These are phyloP conservation scores for Anodontia alba DNA, from an alignment of 2,888 invertebrate species.

Conservation along the genomic window DNA sequence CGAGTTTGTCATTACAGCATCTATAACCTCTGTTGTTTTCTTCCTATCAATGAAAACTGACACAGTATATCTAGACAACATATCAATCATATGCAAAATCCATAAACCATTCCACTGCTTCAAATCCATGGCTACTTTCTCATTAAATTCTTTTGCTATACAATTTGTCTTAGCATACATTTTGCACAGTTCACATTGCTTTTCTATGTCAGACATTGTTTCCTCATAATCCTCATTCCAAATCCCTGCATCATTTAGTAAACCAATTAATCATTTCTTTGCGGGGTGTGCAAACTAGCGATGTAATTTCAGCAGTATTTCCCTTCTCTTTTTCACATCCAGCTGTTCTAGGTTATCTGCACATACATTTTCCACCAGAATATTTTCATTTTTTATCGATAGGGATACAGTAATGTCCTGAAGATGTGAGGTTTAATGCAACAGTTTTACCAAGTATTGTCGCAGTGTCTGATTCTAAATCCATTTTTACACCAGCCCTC, in stretches of 20 bases:
- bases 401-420: conserved; percentile 34
- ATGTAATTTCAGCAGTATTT: background rate
- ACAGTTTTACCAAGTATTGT: conserved; percentile 28
- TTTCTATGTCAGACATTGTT: background rate
- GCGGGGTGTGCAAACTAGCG: background rate
- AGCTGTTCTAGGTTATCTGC: background rate
- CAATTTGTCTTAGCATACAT: background rate
- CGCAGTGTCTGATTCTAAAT: conserved; percentile 31
- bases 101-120: background rate
- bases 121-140: background rate
- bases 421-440: conserved; percentile 21
- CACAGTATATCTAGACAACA: conserved; percentile 22
- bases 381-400: conserved; percentile 22
- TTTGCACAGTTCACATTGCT: background rate
- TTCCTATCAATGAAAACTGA: background rate
- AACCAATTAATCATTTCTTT: background rate
- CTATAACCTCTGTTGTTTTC: background rate
- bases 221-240: background rate
- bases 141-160: conserved; percentile 1
- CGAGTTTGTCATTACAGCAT: background rate
- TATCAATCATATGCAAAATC: background rate
- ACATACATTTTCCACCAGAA: background rate
- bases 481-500: conserved; percentile 15
- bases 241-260: conserved; percentile 20
- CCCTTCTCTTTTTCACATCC: background rate